Evolutionary conservation across 30 jellyfish, hydroid and myxozoan genomes (phyloP).

Genomic region (Pseudorhiza aurosa): DNA sequence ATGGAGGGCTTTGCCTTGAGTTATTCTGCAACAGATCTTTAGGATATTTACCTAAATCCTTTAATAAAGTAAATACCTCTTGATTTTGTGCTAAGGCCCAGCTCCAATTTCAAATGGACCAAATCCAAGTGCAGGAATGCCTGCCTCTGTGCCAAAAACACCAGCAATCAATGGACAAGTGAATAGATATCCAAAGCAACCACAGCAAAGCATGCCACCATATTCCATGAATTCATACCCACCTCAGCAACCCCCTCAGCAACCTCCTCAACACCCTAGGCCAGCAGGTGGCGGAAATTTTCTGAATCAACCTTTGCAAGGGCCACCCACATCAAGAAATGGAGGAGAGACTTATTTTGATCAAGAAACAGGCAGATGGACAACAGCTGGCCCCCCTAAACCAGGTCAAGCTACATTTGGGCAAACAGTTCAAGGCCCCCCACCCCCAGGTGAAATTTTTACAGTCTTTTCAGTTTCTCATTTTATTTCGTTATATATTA

Average conservation of each 20-base stretch:
- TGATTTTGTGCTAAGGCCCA: not conserved
- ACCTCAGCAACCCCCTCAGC: slow-evolving; percentile 24
- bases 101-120: slow-evolving; percentile 49
- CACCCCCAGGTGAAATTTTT: slow-evolving; percentile 4
- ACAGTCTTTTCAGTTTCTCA: too few species aligned
- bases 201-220: not conserved
- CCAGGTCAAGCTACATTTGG: slow-evolving; percentile 6
- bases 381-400: not conserved
- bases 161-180: slow-evolving; percentile 34
- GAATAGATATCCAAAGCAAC: slow-evolving; percentile 11
- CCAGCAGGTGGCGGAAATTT: not conserved
- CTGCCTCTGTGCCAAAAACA: not conserved
- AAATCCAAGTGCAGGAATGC: not conserved
- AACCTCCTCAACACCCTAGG: not conserved
- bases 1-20: too few species aligned
- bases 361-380: slow-evolving; percentile 47
- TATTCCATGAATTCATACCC: not conserved
- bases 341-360: slow-evolving; percentile 12
- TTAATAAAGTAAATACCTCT: too few species aligned
- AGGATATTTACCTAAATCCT: too few species aligned
- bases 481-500: too few species aligned
- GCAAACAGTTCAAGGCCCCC: not conserved
- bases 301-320: slow-evolving; percentile 26
- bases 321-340: slow-evolving; percentile 22
- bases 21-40: too few species aligned